Conservation (phyloP, 2,888 invertebrate genomes). For the Rhopalosiphum nymphaeae region DNA sequence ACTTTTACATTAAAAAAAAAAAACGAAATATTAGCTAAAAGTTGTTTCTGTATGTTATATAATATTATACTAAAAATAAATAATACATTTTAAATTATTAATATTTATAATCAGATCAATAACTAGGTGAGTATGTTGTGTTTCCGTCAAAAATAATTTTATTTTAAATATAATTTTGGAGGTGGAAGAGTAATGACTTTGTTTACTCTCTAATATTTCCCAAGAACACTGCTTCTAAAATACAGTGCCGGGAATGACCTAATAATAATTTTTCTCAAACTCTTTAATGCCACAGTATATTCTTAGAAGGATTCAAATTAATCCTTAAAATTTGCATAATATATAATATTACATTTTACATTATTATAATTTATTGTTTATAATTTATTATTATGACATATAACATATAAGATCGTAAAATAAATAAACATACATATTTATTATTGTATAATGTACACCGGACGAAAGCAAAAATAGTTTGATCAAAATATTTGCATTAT, state of each 20-base stretch:
- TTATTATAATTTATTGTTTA: background rate
- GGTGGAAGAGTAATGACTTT: background rate
- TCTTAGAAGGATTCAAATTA: background rate
- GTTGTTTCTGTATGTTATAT: background rate
- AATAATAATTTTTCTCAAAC: background rate
- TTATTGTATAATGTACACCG: background rate
- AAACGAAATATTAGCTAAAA: background rate
- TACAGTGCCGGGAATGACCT: background rate
- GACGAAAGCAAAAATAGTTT: background rate
- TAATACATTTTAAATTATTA: background rate
- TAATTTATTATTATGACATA: background rate
- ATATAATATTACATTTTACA: background rate
- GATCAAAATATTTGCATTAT: background rate
- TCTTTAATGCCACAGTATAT: background rate
- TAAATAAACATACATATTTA: constrained; percentile 3
- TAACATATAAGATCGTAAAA: background rate
- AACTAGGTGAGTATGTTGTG: background rate
- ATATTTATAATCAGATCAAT: background rate
- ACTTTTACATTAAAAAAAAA: too few species aligned
- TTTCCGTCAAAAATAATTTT: background rate
- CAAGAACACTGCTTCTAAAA: background rate
- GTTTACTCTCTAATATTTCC: background rate
- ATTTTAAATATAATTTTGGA: background rate
- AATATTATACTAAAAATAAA: background rate
- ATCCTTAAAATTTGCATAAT: background rate